Evolutionary conservation across 2,113 vertebrate genomes (phyloP).

Genomic region (Pygoscelis antarcticus): DNA sequence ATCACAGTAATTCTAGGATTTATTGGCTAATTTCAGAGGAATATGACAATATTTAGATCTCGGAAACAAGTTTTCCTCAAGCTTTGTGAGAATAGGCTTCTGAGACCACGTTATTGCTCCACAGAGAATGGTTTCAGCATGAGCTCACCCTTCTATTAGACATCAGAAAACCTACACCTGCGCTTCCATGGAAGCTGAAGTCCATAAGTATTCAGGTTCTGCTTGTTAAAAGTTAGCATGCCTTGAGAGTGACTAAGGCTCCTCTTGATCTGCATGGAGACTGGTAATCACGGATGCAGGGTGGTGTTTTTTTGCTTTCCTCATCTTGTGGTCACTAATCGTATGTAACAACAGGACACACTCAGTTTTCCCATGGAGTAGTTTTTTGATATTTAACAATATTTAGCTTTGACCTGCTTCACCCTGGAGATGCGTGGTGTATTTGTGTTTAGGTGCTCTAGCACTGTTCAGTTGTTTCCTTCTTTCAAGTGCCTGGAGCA

Average conservation of each 20-base stretch:
- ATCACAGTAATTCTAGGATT: neutral
- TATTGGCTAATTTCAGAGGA: neutral
- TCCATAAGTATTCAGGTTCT: constrained; percentile 26
- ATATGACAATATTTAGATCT: neutral
- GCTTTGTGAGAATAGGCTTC: neutral
- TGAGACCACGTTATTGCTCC: neutral
- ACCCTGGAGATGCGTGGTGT: neutral
- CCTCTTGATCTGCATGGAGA: neutral
- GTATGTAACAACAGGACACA: neutral
- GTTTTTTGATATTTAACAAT: neutral
- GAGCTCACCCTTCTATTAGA: neutral
- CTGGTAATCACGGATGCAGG: neutral
- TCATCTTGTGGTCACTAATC: neutral
- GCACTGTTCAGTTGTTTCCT: neutral
- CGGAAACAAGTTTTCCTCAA: neutral
- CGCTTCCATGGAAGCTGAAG: neutral
- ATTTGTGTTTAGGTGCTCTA: neutral
- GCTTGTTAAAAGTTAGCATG: neutral
- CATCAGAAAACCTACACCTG: rapidly evolving
- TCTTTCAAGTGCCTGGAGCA: neutral
- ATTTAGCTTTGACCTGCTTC: neutral
- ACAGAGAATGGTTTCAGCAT: rapidly evolving
- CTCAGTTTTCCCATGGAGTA: neutral
- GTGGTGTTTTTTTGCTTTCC: neutral
- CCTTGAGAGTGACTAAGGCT: constrained; percentile 21